Base-by-base conservation (phyloP, 2,113 vertebrate species). In the Abramis brama region DNA sequence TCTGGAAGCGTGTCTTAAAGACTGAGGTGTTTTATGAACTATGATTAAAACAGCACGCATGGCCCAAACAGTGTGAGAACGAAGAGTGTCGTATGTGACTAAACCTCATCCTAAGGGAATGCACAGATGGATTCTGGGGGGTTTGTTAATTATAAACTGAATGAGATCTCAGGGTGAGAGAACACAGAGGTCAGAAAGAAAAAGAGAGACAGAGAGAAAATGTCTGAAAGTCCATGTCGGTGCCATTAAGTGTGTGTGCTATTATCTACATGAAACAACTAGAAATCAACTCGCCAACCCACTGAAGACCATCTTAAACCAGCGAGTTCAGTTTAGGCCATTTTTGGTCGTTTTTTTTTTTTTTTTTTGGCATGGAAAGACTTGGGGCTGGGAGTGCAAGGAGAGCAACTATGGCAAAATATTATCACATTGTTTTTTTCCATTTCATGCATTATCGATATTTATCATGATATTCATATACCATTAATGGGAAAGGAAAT, bases 1-100 rank as follows among this genome's bases (percentile, higher is more conserved):
- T 82, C 79, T 82, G 79, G 79, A 82, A 82, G 70, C 43, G 43
- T 82, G 79, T 82, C 25, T 30, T 30, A 55, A 55, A 55, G 47
- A 55, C 45, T 55, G 75, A 55, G 25, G 25, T 52, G 74, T 77
- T 68, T 82, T 82, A 70, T 82, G 79, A 82, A 82, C 79, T 64
- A 64, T 64, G 57, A 80, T 64, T 80, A 80, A 80, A 80, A 47
- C 39, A 27, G 59, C 57, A 45, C 43, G 25, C 59, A 64, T 11
- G 43, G 36, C 36, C 21, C 10, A 30, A 79, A 21, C 33, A 62
- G 55, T 79, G 77, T 43, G 57, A 60, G 55, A 39, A 39, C 3
- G 21, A 13, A 19, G 59, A 45, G 59, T 8, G 36, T n/a, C 27
- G 57, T 9, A 43, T 79, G 55, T 2, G 30, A 79, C 55, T 62